Conservation (phyloP, 2,888 invertebrate species). For the Eubasilissa splendida region DNA sequence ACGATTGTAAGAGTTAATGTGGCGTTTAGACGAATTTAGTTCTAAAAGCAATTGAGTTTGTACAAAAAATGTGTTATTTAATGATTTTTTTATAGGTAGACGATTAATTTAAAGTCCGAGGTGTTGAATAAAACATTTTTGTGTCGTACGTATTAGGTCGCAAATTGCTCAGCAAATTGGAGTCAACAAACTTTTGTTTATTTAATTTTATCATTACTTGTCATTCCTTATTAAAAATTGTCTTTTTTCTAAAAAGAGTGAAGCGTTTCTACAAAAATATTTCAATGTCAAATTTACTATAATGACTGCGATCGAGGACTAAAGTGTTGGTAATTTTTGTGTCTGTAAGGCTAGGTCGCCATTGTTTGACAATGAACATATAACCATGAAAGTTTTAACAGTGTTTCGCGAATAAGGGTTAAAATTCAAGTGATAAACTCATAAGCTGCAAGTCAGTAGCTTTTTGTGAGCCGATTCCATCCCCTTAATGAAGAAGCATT, state of each 20-base stretch:
- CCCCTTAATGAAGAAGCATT: conserved; percentile 48
- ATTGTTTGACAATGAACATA: conserved; percentile 69
- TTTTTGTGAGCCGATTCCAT: conserved; percentile 22
- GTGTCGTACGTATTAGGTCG: conserved; percentile 46
- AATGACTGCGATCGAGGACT: conserved; percentile 23
- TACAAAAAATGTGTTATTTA: conserved; percentile 41
- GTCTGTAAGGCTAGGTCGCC: conserved; percentile 67
- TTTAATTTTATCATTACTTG: conserved; percentile 69
- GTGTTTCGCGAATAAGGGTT: conserved; percentile 25
- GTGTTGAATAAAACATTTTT: conserved; percentile 10
- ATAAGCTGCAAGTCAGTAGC: conserved; percentile 2
- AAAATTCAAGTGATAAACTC: conserved; percentile 31
- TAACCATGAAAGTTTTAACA: conserved; percentile 49
- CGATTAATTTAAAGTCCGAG: conserved; percentile 11
- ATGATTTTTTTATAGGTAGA: conserved; percentile 22
- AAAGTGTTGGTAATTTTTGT: conserved; percentile 48
- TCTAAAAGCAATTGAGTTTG: conserved; percentile 68
- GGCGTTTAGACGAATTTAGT: conserved; percentile 64
- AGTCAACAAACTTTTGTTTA: conserved; percentile 76
- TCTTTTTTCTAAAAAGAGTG: conserved; percentile 25
- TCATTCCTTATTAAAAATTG: conserved; percentile 63
- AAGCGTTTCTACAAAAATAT: conserved; percentile 16
- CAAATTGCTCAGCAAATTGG: conserved; percentile 69
- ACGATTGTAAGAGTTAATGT: conserved; percentile 74
- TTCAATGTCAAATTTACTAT: background rate